Percentiles rank a stretch among this genome's conserved stretches.
Evolutionary conservation across 64 coral and sea anemone genomes (phyloP).

Genomic region (Stichodactyla mertensii): DNA sequence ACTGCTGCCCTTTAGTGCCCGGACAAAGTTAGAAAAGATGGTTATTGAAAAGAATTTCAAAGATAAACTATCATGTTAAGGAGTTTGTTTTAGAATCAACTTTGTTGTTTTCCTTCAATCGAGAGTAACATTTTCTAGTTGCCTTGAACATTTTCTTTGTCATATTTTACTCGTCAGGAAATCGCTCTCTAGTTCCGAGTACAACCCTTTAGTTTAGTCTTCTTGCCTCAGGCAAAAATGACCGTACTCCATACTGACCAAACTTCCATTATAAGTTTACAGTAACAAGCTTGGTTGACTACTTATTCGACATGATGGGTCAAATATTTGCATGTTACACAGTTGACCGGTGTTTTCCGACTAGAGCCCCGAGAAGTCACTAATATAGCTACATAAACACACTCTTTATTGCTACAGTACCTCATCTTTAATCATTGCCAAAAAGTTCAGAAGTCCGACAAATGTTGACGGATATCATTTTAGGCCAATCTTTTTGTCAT

Average conservation of each 20-base stretch:
- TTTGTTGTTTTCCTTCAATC: slow-evolving; percentile 1
- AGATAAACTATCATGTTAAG: slow-evolving; percentile 2
- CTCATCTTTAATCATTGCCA: slow-evolving; percentile 15
- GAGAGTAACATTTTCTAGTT: not conserved
- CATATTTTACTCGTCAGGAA: not conserved
- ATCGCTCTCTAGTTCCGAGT: not conserved
- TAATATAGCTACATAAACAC: slow-evolving; percentile 46
- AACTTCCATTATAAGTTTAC: slow-evolving; percentile 47
- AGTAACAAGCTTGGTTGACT: slow-evolving; percentile 30
- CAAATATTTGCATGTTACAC: slow-evolving; percentile 95
- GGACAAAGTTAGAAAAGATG: not conserved
- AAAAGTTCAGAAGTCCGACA: slow-evolving; percentile 5
- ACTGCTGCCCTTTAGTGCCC: not conserved
- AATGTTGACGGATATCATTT: slow-evolving; percentile 14
- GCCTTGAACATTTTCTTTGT: not conserved
- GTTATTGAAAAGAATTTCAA: not conserved
- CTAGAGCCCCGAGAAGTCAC: slow-evolving; percentile 7
- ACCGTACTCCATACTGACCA: not conserved
- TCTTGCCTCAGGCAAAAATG: slow-evolving; percentile 1
- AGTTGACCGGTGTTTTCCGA: slow-evolving; percentile 68
- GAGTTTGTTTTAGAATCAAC: slow-evolving; percentile 13
- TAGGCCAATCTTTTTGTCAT: slow-evolving; percentile 13
- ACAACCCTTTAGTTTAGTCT: not conserved
- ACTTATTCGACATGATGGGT: slow-evolving; percentile 73
- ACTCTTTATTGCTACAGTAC: slow-evolving; percentile 10